These are phyloP conservation scores for Synanthedon myopaeformis DNA, from an alignment of 2,888 invertebrate species.

Conservation along the genomic window DNA sequence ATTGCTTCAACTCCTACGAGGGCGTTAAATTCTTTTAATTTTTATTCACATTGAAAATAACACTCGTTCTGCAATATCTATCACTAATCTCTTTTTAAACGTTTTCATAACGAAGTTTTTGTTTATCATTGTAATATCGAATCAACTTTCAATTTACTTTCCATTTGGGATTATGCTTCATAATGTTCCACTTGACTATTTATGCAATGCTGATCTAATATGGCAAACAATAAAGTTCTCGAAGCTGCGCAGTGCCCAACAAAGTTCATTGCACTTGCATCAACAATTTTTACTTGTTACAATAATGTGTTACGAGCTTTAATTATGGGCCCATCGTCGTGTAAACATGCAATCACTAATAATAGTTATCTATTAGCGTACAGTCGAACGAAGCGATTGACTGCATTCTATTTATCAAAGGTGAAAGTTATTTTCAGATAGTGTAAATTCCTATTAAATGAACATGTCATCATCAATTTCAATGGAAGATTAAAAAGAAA, in stretches of 20 bases:
- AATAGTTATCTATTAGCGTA: neutral
- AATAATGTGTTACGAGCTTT: neutral
- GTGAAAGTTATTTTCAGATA: slow-evolving; percentile 19
- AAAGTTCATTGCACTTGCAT: slow-evolving; percentile 5
- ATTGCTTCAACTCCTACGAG: too few species aligned
- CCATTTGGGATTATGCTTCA: slow-evolving; percentile 15
- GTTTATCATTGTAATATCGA: slow-evolving; percentile 18
- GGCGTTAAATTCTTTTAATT: too few species aligned
- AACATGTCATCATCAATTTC: neutral
- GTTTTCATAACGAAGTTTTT: slow-evolving; percentile 3
- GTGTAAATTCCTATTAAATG: slow-evolving; percentile 1
- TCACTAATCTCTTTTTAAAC: slow-evolving; percentile 11
- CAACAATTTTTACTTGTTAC: slow-evolving; percentile 3
- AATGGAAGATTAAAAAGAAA: neutral
- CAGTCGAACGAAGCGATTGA: neutral
- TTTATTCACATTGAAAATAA: too few species aligned
- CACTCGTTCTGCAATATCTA: slow-evolving; percentile 2
- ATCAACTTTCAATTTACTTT: slow-evolving; percentile 30
- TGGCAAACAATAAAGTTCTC: slow-evolving; percentile 12
- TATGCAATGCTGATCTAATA: slow-evolving; percentile 8
- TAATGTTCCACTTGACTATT: slow-evolving; percentile 10
- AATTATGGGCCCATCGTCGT: slow-evolving; percentile 1
- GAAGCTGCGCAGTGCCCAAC: slow-evolving; percentile 3
- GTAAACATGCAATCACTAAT: slow-evolving; percentile 3
- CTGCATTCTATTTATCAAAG: slow-evolving; percentile 19